Base-by-base conservation (phyloP, 2,888 invertebrate species). In the Drosophila sordidula region DNA sequence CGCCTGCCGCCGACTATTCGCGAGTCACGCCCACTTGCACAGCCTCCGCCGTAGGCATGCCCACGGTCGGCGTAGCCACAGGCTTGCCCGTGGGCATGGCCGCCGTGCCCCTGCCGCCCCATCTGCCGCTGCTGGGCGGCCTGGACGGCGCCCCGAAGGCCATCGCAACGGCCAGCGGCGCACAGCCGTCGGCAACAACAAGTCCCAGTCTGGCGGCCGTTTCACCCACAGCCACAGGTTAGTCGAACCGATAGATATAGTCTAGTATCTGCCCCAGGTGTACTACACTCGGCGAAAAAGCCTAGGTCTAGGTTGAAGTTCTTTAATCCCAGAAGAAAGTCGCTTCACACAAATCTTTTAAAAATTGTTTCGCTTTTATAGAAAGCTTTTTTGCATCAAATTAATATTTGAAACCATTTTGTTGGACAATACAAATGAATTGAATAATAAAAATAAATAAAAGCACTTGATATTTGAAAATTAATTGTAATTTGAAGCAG, bases 21-120 rank as follows among this genome's bases (percentile, higher is more conserved):
- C 41, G 29, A 39, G 45, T 11, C 25, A 62, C 70, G 36, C 69
- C 87, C 57, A 62, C 51, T 32, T 55, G 61, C 46, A 68, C 52
- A 62, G 44, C 32, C 14, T 5, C 49, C 16, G 84, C 93, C 94
- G 82, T 94, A 93, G 87, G 93, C 94, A 91, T 95, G 94, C 86
- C 95, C 94, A 52, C 92, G 93, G 91, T 77, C 22, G 68, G 74
- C 56, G 44, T 66, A 3, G n/a, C 72, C 5, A 47, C 78, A 26
- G 79, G 75, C 16, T 14, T 76, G 56, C 69, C 76, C 54, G 68
- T 76, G 55, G 86, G 86, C 59, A 57, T 85, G 65, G 76, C 89
- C 42, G 56, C 78, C 11, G 54, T 83, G 36, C 82, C 83, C 18
- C 56, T 82, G 80, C 85, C 77, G 56, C 70, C 83, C 32, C 80